These are phyloP conservation scores for Ganaspis sp. DNA, from an alignment of 1,140 invertebrate species.

Conservation along the genomic window DNA sequence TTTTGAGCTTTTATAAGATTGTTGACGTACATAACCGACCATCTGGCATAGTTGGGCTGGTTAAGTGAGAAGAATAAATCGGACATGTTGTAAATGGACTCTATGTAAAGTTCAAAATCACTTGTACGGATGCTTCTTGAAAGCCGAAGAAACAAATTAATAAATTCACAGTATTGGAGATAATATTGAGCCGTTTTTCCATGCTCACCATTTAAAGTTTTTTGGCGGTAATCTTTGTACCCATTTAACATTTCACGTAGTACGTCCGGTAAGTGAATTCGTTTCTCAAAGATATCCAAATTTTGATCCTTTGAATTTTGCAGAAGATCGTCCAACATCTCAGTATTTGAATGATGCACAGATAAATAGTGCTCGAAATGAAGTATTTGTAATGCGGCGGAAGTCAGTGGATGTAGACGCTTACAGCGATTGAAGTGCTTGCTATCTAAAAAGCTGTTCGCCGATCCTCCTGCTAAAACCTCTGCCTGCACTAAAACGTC, in stretches of 20 bases:
- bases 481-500: constrained; percentile 68
- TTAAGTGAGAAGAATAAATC: too few relatives aligned
- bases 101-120: constrained; percentile 60
- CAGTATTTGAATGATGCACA: constrained; percentile 38
- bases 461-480: constrained; percentile 70
- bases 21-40: too few relatives aligned
- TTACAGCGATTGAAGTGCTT: too few relatives aligned
- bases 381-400: constrained; percentile 60
- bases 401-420: constrained; percentile 65
- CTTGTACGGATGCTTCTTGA: constrained; percentile 55
- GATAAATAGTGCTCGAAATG: constrained; percentile 61
- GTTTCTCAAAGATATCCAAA: background rate
- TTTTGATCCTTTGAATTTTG: background rate
- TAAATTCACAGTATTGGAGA: constrained; percentile 51
- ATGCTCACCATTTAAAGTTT: constrained; percentile 52
- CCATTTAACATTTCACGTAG: constrained; percentile 29
- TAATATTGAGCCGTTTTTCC: constrained; percentile 64
- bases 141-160: constrained; percentile 52
- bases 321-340: constrained; percentile 30
- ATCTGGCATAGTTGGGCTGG: too few relatives aligned
- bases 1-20: too few relatives aligned
- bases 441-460: constrained; percentile 68
- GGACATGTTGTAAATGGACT: too few relatives aligned
- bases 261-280: constrained; percentile 30
- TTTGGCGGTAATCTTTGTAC: constrained; percentile 41